These are phyloP conservation scores for Epizoanthus scotinus DNA, from an alignment of 92 coral and sea anemone species.

Conservation along the genomic window DNA sequence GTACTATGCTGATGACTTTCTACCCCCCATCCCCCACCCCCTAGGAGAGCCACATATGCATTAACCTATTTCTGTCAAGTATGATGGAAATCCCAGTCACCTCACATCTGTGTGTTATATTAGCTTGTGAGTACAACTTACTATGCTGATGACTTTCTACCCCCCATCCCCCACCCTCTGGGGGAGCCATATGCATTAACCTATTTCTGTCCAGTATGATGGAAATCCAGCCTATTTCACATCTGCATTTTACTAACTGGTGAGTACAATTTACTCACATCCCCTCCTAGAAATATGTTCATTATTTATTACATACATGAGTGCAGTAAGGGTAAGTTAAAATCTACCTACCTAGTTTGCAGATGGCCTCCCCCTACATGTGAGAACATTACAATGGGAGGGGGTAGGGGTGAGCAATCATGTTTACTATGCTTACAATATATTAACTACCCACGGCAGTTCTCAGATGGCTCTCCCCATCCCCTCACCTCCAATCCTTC, in stretches of 20 bases:
- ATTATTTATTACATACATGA: no score
- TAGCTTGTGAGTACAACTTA: slow-evolving; percentile 85
- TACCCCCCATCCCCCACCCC: neutral
- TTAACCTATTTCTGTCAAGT: slow-evolving; percentile 89
- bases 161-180: neutral
- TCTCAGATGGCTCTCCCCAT: neutral
- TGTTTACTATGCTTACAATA: no score
- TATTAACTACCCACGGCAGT: no score
- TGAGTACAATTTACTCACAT: no score
- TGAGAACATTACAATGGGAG: neutral
- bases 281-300: no score
- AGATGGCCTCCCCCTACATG: neutral
- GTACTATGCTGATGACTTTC: neutral
- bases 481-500: no score
- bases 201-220: no score
- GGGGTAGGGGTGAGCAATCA: neutral
- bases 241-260: no score
- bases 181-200: no score
- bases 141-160: neutral
- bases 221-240: no score
- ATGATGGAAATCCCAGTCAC: slow-evolving; percentile 90
- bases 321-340: no score
- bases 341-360: neutral
- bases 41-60: slow-evolving; percentile 52
- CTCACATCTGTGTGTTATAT: slow-evolving; percentile 79